These are phyloP conservation scores for Rhodinocichla rosea DNA, from an alignment of 2,113 vertebrate genomes.

Conservation along the genomic window DNA sequence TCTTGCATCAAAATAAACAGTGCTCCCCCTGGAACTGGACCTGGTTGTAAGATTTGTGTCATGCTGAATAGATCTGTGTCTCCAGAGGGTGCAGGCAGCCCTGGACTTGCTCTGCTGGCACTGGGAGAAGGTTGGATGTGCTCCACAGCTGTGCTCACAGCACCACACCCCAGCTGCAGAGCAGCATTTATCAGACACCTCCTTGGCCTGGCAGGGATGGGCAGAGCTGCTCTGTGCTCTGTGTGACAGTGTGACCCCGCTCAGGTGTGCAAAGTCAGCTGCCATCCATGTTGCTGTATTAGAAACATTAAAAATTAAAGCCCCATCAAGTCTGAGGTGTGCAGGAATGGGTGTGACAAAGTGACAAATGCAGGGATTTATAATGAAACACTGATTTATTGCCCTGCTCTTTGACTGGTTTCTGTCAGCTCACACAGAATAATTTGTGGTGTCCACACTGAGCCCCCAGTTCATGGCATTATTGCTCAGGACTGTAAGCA, in stretches of 20 bases:
- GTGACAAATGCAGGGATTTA: not conserved
- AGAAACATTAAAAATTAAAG: not conserved
- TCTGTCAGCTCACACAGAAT: not conserved
- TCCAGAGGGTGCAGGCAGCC: not conserved
- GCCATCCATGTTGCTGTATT: accelerated
- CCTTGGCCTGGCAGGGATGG: not conserved
- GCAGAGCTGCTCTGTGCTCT: not conserved
- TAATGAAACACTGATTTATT: not conserved
- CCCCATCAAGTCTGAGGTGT: not conserved
- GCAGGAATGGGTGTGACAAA: not conserved
- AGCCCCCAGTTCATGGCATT: not conserved
- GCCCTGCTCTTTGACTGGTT: not conserved
- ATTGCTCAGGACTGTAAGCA: not conserved
- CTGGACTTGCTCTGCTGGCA: not conserved
- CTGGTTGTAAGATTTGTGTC: not conserved
- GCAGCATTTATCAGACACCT: not conserved
- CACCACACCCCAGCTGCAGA: not conserved
- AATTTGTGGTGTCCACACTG: not conserved
- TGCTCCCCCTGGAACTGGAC: not conserved
- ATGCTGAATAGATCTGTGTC: not conserved
- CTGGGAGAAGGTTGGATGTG: not conserved
- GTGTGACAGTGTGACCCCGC: accelerated
- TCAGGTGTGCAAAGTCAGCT: not conserved
- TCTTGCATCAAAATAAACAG: not conserved
- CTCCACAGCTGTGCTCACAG: not conserved